phyloP scores from a whole-genome alignment of 2,888 invertebrate genomes.

The Clitarchus hookeri region DNA sequence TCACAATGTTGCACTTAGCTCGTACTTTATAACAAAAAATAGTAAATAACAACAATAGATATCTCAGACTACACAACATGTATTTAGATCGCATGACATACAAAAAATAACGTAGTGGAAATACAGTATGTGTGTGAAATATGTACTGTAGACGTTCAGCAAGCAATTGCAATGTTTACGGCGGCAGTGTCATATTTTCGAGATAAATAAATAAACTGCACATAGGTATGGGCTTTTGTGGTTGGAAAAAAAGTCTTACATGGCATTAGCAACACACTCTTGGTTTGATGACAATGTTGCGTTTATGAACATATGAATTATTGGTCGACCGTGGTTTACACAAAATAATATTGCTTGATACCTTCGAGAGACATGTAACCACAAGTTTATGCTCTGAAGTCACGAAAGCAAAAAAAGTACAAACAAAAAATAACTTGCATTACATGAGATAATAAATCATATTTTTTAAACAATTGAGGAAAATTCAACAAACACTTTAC shows the following conservation, averaged over 20 bases:
- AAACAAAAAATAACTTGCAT: slow-evolving; percentile 20
- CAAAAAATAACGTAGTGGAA: no score
- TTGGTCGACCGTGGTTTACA: neutral
- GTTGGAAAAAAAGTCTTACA: neutral
- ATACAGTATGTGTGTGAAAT: no score
- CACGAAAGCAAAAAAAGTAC: slow-evolving; percentile 5
- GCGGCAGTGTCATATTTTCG: no score
- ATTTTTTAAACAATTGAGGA: neutral
- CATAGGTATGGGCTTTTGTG: no score
- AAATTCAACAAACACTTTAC: neutral
- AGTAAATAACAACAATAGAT: no score
- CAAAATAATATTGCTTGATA: neutral
- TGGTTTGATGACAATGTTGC: slow-evolving; percentile 9
- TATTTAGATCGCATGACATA: no score
- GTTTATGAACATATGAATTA: neutral
- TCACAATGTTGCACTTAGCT: no score
- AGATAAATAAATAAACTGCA: no score
- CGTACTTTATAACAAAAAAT: no score
- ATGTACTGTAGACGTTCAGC: no score
- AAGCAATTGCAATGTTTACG: no score
- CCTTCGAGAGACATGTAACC: neutral
- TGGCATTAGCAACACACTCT: neutral
- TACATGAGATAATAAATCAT: slow-evolving; percentile 15
- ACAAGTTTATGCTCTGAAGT: neutral
- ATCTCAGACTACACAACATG: no score